Evolutionary conservation across 2,113 vertebrate species (phyloP).

Genomic region (Phoxinus phoxinus): DNA sequence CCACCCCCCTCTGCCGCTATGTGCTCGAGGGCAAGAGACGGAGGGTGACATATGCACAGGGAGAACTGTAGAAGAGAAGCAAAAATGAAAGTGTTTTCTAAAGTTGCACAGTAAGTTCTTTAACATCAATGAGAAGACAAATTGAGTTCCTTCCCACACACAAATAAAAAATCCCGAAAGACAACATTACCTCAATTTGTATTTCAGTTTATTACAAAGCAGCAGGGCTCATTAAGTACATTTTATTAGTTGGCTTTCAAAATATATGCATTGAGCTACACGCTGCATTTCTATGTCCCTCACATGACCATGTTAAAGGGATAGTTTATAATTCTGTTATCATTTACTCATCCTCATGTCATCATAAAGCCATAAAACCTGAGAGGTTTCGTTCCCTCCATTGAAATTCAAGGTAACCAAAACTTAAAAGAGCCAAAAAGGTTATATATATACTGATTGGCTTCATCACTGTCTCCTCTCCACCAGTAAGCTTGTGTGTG

Average conservation of each 20-base stretch:
- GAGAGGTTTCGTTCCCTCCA: neutral
- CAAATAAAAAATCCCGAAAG: neutral
- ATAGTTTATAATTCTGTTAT: neutral
- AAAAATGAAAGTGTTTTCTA: conserved; percentile 6
- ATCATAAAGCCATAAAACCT: neutral
- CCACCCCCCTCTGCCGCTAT: neutral
- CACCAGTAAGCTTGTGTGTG: too few species aligned
- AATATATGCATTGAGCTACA: conserved; percentile 23
- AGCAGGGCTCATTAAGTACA: conserved; percentile 23
- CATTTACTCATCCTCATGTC: too few species aligned
- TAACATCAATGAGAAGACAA: neutral
- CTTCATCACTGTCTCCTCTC: too few species aligned
- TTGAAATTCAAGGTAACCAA: too few species aligned
- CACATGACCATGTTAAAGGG: neutral
- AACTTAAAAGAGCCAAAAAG: too few species aligned
- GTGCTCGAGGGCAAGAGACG: neutral
- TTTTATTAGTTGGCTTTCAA: conserved; percentile 22
- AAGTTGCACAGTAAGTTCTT: conserved; percentile 29
- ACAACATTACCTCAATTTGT: conserved; percentile 13
- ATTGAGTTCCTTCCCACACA: neutral
- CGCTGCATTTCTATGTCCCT: neutral
- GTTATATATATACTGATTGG: too few species aligned
- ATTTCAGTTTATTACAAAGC: conserved; percentile 1
- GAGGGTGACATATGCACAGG: neutral
- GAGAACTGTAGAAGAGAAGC: neutral